Base-by-base conservation (phyloP, 2,113 vertebrate genomes). In the Ancistrus triradiatus region DNA sequence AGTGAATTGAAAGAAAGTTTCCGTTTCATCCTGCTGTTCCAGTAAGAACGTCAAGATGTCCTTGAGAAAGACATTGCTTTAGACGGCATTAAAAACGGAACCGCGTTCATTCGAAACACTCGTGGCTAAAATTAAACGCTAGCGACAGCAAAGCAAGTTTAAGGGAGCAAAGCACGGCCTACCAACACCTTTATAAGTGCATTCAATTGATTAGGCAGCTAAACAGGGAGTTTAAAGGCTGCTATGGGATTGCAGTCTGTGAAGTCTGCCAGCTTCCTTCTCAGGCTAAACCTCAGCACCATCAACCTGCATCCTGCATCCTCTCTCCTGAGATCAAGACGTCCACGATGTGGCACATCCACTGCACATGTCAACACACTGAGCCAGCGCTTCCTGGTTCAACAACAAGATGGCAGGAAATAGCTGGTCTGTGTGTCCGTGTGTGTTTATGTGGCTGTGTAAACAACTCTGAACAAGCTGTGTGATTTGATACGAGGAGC, bases 341-440 rank as follows among this genome's bases (percentile, higher is more conserved):
- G 24, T 22, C 22, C 47, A 49, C 55, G 57, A 64, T 28, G 28
- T 33, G 40, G 14, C 62, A 17, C 51, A 40, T 51, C 22, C 43
- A 18, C 37, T 46, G 33, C 52, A 63, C n/a, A 72, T 50, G 44
- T 42, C 58, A 50, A 63, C 66, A 43, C 9, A 3, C 51, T 24
- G 33, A 62, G 67, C 28, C 35, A 52, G 15, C 27, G 35, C 22
- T 15, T 42, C 38, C 38, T 42, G 38, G 13, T 42, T 33, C 18
- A 46, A 56, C 21, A 51, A 17, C 13, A 48, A 53, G 72, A 61
- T 38, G 43, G 35, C 43, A 52, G 61, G 27, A 60, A 63, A 61
- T 44, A 51, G 56, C 25, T 9, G n/a, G 35, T 8, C 40, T 27
- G 47, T 33, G 62, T 56, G 42, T 62, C 28, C 28, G 37, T 53